Conservation (phyloP, 2,888 invertebrate species). For the Agonopterix arenella region DNA sequence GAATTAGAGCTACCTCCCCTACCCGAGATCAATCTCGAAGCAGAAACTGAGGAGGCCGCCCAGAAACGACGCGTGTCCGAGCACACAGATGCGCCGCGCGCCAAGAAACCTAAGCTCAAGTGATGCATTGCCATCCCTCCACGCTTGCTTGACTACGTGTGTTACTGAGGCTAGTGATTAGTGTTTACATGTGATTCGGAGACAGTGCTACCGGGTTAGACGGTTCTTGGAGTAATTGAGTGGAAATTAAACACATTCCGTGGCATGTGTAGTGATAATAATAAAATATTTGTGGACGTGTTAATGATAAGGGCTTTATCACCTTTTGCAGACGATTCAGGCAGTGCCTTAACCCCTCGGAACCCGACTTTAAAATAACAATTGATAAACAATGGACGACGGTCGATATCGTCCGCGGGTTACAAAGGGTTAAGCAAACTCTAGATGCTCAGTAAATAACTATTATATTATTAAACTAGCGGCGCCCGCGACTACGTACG, state of each 20-base stretch:
- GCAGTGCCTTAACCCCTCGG: background rate
- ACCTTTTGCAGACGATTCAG: background rate
- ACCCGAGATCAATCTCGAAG: slow-evolving; percentile 46
- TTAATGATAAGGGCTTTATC: background rate
- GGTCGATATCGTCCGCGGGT: too few species aligned
- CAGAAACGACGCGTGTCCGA: slow-evolving; percentile 21
- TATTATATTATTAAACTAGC: too few species aligned
- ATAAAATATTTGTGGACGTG: background rate
- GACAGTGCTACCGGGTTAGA: background rate
- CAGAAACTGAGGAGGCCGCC: slow-evolving; percentile 11
- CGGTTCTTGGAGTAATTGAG: too few species aligned
- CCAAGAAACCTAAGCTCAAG: slow-evolving; percentile 46
- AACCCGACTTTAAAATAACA: too few species aligned
- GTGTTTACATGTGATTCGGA: background rate
- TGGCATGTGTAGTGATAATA: background rate
- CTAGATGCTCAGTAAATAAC: background rate
- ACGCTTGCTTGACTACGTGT: slow-evolving; percentile 38
- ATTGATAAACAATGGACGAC: too few species aligned
- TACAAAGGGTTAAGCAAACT: background rate
- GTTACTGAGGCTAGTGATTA: slow-evolving; percentile 26
- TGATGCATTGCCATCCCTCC: slow-evolving; percentile 32
- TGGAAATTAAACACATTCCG: background rate
- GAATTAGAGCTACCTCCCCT: slow-evolving; percentile 78
- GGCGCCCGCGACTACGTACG: too few species aligned
- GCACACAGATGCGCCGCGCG: slow-evolving; percentile 23